Evolutionary conservation across 1,140 invertebrate species (phyloP).

Genomic region (Calliphora vicina): DNA sequence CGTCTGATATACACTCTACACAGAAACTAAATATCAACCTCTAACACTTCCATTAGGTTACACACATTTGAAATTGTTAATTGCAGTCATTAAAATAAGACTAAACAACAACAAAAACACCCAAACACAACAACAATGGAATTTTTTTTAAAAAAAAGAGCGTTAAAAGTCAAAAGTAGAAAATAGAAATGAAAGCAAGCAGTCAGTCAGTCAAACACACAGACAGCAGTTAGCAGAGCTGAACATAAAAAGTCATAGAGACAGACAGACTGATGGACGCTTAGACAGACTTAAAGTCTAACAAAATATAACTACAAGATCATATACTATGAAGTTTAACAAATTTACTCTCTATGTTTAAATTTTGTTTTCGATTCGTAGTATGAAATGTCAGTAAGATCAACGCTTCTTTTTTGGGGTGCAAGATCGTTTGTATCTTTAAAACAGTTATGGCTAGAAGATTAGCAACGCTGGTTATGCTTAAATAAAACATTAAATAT

Average conservation of each 20-base stretch:
- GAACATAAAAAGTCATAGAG: neutral
- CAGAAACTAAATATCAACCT: conserved; percentile 1
- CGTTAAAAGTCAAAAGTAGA: conserved; percentile 16
- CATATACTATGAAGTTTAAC: too few relatives aligned
- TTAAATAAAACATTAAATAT: neutral
- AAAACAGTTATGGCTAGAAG: neutral
- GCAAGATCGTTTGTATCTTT: neutral
- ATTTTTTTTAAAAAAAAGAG: neutral
- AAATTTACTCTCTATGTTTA: neutral
- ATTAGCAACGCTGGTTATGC: neutral
- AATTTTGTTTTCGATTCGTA: neutral
- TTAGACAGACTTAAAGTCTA: neutral
- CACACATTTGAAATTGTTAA: conserved; percentile 3
- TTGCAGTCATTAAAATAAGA: conserved; percentile 10
- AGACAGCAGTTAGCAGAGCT: neutral
- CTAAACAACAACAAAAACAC: too few relatives aligned
- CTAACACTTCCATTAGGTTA: neutral
- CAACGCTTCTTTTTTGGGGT: neutral
- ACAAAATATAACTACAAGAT: neutral
- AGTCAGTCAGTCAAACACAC: neutral
- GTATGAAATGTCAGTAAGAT: neutral
- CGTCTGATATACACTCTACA: neutral
- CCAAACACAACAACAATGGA: neutral
- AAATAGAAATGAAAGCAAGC: neutral
- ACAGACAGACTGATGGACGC: neutral